These are phyloP conservation scores for Drosophila monieri DNA, from an alignment of 2,888 invertebrate genomes.

Conservation along the genomic window DNA sequence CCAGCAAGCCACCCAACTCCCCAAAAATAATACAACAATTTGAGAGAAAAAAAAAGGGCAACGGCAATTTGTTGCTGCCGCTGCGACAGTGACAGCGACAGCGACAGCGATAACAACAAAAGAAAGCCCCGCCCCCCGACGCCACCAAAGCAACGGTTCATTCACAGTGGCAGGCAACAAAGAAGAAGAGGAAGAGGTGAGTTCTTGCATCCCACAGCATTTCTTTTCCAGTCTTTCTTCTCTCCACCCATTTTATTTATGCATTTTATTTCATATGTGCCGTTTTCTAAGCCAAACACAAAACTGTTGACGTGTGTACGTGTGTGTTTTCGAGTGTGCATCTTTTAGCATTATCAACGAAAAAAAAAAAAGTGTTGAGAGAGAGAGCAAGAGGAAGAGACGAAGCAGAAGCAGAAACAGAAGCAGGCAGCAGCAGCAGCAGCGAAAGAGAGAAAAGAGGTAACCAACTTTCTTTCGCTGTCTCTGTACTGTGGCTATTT, in stretches of 20 bases:
- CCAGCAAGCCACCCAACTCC: constrained; percentile 1
- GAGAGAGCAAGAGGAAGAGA: not conserved
- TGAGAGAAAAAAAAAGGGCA: constrained; percentile 3
- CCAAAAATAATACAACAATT: not conserved
- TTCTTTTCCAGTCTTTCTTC: constrained; percentile 2
- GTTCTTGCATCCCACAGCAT: constrained; percentile 22
- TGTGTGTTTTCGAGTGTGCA: constrained; percentile 14
- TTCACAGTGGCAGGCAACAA: constrained; percentile 26
- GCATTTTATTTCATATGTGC: constrained; percentile 9
- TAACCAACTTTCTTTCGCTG: constrained; percentile 41
- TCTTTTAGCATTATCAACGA: constrained; percentile 26
- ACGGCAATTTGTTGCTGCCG: constrained; percentile 30
- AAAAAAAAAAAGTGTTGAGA: constrained; percentile 12
- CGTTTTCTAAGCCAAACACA: constrained; percentile 9
- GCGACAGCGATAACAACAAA: constrained; percentile 11
- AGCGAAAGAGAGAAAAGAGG: constrained; percentile 24
- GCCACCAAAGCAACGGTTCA: constrained; percentile 33
- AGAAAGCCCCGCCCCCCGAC: constrained; percentile 30
- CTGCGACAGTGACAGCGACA: not conserved
- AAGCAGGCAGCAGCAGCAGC: constrained; percentile 1
- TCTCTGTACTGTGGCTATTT: constrained; percentile 19
- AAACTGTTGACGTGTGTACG: constrained; percentile 21
- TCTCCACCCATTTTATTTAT: constrained; percentile 3
- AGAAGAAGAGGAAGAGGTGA: constrained; percentile 24
- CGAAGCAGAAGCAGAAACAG: not conserved